Conservation (phyloP, 2,888 invertebrate species). For the Agapostemon virescens region DNA sequence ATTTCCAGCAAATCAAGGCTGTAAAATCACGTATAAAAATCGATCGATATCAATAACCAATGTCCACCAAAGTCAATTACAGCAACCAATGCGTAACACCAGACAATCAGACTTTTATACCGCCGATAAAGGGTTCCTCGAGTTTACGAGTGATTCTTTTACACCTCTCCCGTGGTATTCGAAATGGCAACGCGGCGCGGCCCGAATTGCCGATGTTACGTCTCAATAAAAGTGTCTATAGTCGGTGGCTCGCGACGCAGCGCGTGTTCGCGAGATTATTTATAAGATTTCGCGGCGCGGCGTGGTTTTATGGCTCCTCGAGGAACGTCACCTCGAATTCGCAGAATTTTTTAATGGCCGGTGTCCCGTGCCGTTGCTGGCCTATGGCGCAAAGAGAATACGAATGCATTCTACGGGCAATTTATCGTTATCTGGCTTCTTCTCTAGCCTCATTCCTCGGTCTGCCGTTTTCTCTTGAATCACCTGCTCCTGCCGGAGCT, state of each 20-base stretch:
- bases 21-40: no score
- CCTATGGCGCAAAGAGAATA: slow-evolving; percentile 47
- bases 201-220: not conserved
- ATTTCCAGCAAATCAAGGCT: no score
- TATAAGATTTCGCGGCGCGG: not conserved
- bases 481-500: slow-evolving; percentile 35
- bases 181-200: not conserved
- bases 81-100: not conserved
- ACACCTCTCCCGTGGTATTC: not conserved
- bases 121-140: not conserved
- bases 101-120: not conserved
- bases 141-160: slow-evolving; percentile 12
- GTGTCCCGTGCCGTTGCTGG: slow-evolving; percentile 15
- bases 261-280: not conserved
- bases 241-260: not conserved
- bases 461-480: slow-evolving; percentile 36
- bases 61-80: not conserved
- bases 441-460: slow-evolving; percentile 26
- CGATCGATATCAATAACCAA: not conserved
- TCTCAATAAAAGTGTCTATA: slow-evolving; percentile 1
- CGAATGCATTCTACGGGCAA: slow-evolving; percentile 33
- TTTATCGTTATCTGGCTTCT: slow-evolving; percentile 44
- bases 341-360: slow-evolving; percentile 47
- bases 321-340: slow-evolving; percentile 29
- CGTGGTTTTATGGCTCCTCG: not conserved